Evolutionary conservation across 2,797 vertebrate species (phyloP).

Genomic region (Mus minutoides): DNA sequence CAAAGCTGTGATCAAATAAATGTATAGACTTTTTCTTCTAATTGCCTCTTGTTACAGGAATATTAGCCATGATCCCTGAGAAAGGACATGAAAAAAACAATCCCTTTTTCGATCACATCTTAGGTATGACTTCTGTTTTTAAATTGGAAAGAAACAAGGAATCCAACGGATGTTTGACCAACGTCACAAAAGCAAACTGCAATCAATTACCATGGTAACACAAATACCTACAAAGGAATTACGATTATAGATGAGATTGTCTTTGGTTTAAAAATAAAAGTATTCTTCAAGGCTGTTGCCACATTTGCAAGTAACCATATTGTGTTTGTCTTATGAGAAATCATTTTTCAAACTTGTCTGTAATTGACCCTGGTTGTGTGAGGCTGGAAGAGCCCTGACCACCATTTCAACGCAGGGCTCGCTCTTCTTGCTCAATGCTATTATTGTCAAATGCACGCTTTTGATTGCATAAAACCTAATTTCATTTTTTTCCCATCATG

Average conservation of each 20-base stretch:
- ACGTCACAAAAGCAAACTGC: not conserved
- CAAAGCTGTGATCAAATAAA: not conserved
- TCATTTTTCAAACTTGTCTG: not conserved
- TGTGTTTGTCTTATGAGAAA: slow-evolving; percentile 1
- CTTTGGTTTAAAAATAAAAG: not conserved
- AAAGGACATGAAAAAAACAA: not conserved
- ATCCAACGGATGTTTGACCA: not conserved
- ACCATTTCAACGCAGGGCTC: not conserved
- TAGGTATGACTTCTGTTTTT: not conserved
- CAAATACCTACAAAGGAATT: not conserved
- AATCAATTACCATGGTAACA: not conserved
- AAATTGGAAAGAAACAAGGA: not conserved
- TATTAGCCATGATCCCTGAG: not conserved
- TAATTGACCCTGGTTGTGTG: not conserved
- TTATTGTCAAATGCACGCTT: not conserved
- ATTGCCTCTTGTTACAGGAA: not conserved
- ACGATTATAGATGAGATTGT: not conserved
- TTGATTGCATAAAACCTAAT: not conserved
- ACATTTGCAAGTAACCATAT: not conserved
- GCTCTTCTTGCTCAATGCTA: not conserved
- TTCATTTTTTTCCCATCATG: not conserved
- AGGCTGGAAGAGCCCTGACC: not conserved
- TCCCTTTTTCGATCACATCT: not conserved
- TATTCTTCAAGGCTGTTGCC: not conserved
- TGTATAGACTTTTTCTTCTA: not conserved